These are phyloP conservation scores for Phenganax stokvisi DNA, from an alignment of 92 coral and sea anemone genomes.

Conservation along the genomic window DNA sequence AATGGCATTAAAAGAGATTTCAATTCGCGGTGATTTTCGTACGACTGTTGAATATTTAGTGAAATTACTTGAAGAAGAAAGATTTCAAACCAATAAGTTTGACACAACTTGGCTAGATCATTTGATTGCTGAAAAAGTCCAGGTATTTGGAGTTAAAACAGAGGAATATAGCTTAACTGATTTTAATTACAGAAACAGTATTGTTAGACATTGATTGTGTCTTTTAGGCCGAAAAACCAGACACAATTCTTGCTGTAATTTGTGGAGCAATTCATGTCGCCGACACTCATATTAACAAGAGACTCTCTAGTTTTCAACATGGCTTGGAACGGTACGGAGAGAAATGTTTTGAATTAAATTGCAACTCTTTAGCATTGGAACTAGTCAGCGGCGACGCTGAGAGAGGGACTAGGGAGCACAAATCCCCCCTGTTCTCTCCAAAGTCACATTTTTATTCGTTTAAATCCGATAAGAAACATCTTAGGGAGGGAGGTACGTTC, in stretches of 20 bases:
- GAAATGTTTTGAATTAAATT: background rate
- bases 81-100: constrained; percentile 65
- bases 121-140: constrained; percentile 81
- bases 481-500: too few relatives aligned
- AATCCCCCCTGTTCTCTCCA: too few relatives aligned
- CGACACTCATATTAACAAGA: constrained; percentile 75
- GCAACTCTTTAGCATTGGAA: background rate
- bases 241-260: constrained; percentile 82
- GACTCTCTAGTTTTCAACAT: constrained; percentile 70
- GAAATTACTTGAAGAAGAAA: constrained; percentile 81
- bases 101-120: constrained; percentile 96
- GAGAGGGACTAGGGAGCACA: too few relatives aligned
- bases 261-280: constrained; percentile 94
- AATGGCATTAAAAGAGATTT: constrained; percentile 88
- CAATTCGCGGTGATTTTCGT: constrained; percentile 96
- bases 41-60: constrained; percentile 94
- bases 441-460: too few relatives aligned
- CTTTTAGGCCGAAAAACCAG: constrained; percentile 86
- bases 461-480: too few relatives aligned
- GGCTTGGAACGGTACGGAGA: constrained; percentile 76
- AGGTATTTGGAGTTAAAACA: constrained; percentile 40
- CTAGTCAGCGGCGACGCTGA: background rate
- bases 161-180: background rate
- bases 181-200: background rate
- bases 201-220: background rate